Evolutionary conservation across 2,888 invertebrate species (phyloP), one percentile per base, ranked within the genome.

Genomic region (Philereme transversata): DNA sequence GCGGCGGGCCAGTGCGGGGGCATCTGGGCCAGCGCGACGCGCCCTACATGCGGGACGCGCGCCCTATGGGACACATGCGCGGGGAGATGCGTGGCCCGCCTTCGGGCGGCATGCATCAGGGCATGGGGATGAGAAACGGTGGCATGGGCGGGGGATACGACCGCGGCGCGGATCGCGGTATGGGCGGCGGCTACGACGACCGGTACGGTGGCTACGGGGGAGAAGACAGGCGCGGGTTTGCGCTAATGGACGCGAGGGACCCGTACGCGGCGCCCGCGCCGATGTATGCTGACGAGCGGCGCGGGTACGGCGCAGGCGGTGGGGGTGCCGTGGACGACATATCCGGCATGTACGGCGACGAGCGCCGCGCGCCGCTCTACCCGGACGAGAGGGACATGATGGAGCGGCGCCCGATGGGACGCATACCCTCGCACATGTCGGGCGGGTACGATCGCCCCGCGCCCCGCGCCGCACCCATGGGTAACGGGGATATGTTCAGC

Each of bases 401-500:
- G 82, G 88, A 89, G 22, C 75, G 88, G n/a, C 79, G 88, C 41
- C 79, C 78, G 11, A 47, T 75, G 84, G 33, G 66, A 76, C 81
- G 79, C 43, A 83, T 84, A 58, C 78, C 83, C 0, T 7, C 55
- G 22, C 62, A 62, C 55, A 76, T 83, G 74, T 61, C 83, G 3
- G 67, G 79, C 0, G 79, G 81, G 8, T 88, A 87, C 66, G 92
- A 91, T 35, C 78, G 90, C 5, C 73, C 83, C 9, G 78, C 86
- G 9, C 85, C 87, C 0, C 72, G 87, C 5, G 70, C 82, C 1
- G 81, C 82, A 22, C 83, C 84, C 41, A 82, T 88, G 80, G 85
- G 85, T 68, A 90, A 88, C 61, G 90, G 89, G 5, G 88, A 88
- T 64, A 92, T 93, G 90, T 93, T 88, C 78, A 92, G 91, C 77